Conservation (phyloP, 2,113 vertebrate genomes). For the Monopterus albus region DNA sequence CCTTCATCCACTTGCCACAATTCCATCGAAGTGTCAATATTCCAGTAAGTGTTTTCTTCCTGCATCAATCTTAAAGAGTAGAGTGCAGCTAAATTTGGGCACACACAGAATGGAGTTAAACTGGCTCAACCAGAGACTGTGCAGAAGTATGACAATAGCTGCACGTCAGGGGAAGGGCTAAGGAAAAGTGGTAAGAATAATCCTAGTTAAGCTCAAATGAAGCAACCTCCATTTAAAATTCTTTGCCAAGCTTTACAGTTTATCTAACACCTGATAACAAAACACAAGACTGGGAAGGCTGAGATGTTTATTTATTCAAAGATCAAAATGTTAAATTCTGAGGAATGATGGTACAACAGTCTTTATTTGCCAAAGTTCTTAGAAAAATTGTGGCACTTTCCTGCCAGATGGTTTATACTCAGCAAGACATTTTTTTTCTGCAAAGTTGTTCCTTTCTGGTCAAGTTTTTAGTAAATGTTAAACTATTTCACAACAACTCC, state of each 20-base stretch:
- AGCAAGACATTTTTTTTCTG: neutral
- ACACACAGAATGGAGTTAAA: constrained; percentile 62
- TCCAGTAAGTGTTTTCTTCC: no score
- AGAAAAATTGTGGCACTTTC: constrained; percentile 13
- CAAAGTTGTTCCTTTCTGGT: neutral
- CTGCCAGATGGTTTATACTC: neutral
- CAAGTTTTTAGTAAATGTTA: constrained; percentile 32
- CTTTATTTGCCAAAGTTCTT: neutral
- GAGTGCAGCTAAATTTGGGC: neutral
- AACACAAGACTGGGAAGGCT: neutral
- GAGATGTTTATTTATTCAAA: constrained; percentile 54
- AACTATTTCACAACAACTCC: constrained; percentile 17
- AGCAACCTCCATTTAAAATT: no score
- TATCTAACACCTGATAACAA: neutral
- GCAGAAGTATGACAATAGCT: neutral
- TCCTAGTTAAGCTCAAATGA: no score
- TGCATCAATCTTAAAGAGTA: no score
- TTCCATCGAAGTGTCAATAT: no score
- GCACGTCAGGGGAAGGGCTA: neutral
- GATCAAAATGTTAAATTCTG: constrained; percentile 13
- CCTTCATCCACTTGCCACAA: no score
- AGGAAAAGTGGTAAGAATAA: neutral
- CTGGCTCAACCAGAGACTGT: constrained; percentile 53
- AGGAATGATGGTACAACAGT: constrained; percentile 38
- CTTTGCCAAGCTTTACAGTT: no score